Evolutionary conservation across 2,113 vertebrate genomes (phyloP).

Genomic region (Clupea harengus): DNA sequence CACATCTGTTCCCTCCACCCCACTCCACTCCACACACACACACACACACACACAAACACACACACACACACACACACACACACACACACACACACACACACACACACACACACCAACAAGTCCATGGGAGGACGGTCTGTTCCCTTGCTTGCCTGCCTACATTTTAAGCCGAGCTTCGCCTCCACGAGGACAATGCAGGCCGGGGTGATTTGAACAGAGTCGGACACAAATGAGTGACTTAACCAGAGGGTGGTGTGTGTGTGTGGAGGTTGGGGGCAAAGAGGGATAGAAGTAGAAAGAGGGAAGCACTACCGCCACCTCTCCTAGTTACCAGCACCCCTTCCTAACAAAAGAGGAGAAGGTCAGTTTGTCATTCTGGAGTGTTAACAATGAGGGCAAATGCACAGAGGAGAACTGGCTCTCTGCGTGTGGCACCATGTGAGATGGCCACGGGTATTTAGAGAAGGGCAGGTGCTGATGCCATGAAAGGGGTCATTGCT

Average conservation of each 20-base stretch:
- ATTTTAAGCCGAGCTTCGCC: neutral
- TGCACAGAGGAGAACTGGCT: neutral
- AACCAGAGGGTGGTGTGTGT: neutral
- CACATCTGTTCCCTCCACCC: slow-evolving; percentile 34
- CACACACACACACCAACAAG: neutral
- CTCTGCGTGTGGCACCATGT: neutral
- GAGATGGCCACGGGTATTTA: neutral
- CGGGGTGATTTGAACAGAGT: neutral
- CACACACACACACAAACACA: neutral
- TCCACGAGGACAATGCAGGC: neutral
- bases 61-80: slow-evolving; percentile 3
- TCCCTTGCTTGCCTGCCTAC: neutral
- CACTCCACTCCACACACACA: neutral
- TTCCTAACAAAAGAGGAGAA: neutral
- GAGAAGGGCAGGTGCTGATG: neutral
- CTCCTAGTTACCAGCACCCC: neutral
- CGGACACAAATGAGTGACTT: neutral
- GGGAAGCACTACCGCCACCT: neutral
- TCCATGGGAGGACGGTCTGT: neutral
- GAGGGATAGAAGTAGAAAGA: neutral
- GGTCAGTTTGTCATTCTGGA: neutral
- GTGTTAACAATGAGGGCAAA: neutral
- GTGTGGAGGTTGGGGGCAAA: neutral
- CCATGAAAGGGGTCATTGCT: slow-evolving; percentile 1
- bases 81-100: neutral